Evolutionary conservation across 2,113 vertebrate species (phyloP), one percentile per base, ranked within the genome.

Genomic region (Bucco capensis): DNA sequence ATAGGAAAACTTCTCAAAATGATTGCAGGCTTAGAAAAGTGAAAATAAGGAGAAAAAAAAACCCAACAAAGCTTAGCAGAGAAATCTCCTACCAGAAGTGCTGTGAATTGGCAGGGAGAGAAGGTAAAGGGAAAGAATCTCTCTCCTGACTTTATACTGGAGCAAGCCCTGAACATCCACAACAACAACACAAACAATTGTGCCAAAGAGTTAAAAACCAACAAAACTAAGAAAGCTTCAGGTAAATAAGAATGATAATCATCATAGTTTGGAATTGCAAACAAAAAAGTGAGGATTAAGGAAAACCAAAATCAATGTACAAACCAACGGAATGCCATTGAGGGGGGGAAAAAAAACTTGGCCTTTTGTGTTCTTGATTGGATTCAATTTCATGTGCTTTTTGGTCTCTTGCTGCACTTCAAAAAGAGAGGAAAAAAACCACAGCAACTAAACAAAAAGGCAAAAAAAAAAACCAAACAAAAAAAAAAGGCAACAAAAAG

Each of bases 201-300:
- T 99, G 98, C 98, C 98, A 99, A 99, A 98, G 98, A 98, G 97
- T 94, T 98, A 88, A 96, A 95, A 88, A 95, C 86, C 28, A 93
- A 90, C 94, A 96, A 90, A 94, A 88, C 95, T 85, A 31, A 92
- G 84, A 95, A 96, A 93, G 96, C 96, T 97, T 97, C 96, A 97
- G 97, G 96, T 97, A 96, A 51, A 95, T 96, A 49, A 50, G 11
- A 50, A 50, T 24, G 9, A 25, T 25, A 51, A 51, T n/a, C n/a
- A n/a, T n/a, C 13, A 37, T 27, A 88, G 96, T 97, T 97, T 97
- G 97, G 96, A n/a, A 96, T 96, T 94, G 96, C 95, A 90, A 96
- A 89, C 18, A 27, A 24, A 24, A 58, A 25, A 25, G 24, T 49
- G 21, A 47, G 21, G 49, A 27, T 27, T 51, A 61, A 24, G 23